Evolutionary conservation across 37 sponge, comb jelly and placozoan species (phyloP).

Genomic region (Ephydatia muelleri): DNA sequence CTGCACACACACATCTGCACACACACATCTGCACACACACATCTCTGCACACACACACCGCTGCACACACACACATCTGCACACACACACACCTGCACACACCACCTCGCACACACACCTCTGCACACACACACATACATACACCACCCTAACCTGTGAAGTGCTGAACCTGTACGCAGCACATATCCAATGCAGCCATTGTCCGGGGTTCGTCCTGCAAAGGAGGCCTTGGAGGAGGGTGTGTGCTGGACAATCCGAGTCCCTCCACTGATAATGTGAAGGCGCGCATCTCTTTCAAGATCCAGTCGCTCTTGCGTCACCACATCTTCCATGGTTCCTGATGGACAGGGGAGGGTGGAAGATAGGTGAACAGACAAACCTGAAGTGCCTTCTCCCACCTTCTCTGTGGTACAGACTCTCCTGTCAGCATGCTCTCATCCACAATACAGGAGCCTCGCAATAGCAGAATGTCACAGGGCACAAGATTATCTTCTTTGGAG

Average conservation of each 20-base stretch:
- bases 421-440: constrained; percentile 96
- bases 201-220: constrained; percentile 42
- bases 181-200: constrained; percentile 65
- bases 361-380: background rate
- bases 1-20: too few species aligned
- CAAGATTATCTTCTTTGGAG: constrained; percentile 49
- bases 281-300: constrained; percentile 65
- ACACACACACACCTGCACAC: background rate
- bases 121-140: constrained; percentile 3
- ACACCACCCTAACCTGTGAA: too few species aligned
- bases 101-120: background rate
- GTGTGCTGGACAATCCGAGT: constrained; percentile 92
- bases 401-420: constrained; percentile 97
- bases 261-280: constrained; percentile 89
- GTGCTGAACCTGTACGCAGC: background rate
- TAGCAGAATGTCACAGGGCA: constrained; percentile 93
- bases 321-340: constrained; percentile 53
- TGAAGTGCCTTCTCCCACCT: constrained; percentile 32
- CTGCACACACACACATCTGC: too few species aligned
- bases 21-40: too few species aligned
- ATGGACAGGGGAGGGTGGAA: too few species aligned
- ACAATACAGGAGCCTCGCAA: constrained; percentile 87
- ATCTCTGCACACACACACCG: too few species aligned
- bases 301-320: constrained; percentile 36
- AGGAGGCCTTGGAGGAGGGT: constrained; percentile 34